Percentiles rank a stretch among this genome's conserved stretches.
Conservation (phyloP, 2,797 vertebrate species). For the Chiloscyllium punctatum region DNA sequence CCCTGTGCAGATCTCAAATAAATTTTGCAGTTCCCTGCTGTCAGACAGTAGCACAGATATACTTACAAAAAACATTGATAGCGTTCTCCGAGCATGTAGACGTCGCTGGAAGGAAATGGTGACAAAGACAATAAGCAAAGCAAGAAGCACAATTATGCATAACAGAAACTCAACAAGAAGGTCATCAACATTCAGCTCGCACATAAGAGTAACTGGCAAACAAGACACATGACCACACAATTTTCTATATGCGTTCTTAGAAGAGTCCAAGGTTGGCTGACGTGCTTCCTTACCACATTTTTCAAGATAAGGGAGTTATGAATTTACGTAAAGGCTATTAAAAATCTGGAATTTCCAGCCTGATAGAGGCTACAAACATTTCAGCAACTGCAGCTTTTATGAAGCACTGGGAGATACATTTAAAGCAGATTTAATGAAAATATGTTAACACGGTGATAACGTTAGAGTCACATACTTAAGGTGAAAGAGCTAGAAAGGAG, state of each 20-base stretch:
- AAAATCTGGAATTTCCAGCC: no score
- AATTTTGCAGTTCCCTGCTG: background rate
- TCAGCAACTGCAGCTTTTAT: no score
- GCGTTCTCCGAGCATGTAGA: slow-evolving; percentile 80
- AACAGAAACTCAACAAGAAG: slow-evolving; percentile 33
- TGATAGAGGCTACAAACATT: no score
- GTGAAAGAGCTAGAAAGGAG: no score
- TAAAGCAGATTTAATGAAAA: no score
- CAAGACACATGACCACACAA: background rate
- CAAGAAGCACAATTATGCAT: slow-evolving; percentile 38
- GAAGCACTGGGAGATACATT: no score
- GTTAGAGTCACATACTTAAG: no score
- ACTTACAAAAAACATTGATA: slow-evolving; percentile 99
- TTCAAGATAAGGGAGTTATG: no score
- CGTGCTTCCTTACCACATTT: no score
- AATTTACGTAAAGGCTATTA: no score
- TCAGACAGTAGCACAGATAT: slow-evolving; percentile 41
- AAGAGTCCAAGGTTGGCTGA: background rate
- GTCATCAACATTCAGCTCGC: background rate
- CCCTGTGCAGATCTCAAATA: background rate
- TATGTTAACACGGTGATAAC: no score
- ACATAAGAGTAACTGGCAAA: background rate
- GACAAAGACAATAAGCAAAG: slow-evolving; percentile 47
- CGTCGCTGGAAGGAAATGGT: slow-evolving; percentile 69
- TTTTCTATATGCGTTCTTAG: background rate